phyloP scores from a whole-genome alignment of 2,888 invertebrate genomes.

The Caenorhabditis virilis region DNA sequence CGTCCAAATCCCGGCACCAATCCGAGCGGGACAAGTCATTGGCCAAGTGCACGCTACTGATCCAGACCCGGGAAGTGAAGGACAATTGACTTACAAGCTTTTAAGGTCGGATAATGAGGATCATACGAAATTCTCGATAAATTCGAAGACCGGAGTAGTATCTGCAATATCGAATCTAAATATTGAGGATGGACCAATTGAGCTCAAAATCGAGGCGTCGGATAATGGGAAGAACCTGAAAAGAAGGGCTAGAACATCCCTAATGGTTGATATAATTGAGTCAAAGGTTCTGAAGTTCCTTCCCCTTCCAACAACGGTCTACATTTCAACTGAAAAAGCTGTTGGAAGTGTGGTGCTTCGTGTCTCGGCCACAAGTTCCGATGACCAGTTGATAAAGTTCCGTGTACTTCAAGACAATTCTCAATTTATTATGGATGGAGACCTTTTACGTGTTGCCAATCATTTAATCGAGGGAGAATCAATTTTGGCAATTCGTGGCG shows the following conservation, averaged over 20 bases:
- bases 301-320: conserved; percentile 63
- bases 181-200: conserved; percentile 50
- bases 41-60: conserved; percentile 57
- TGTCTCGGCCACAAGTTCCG: conserved; percentile 30
- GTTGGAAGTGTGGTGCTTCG: conserved; percentile 57
- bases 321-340: conserved; percentile 62
- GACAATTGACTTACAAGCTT: conserved; percentile 36
- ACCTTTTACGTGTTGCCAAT: conserved; percentile 40
- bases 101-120: conserved; percentile 28
- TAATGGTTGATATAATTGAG: conserved; percentile 37
- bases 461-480: conserved; percentile 40
- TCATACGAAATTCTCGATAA: conserved; percentile 35
- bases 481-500: conserved; percentile 40
- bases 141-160: conserved; percentile 53
- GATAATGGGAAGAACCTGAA: conserved; percentile 46
- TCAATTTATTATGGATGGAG: conserved; percentile 50
- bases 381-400: conserved; percentile 41
- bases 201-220: conserved; percentile 54
- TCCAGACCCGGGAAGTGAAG: conserved; percentile 61
- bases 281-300: conserved; percentile 52
- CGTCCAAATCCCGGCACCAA: conserved; percentile 40
- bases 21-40: conserved; percentile 51
- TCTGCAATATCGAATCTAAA: conserved; percentile 38
- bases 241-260: conserved; percentile 9
- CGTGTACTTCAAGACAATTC: conserved; percentile 38